These are phyloP conservation scores for Guaruba guarouba DNA, from an alignment of 2,113 vertebrate species.

Conservation along the genomic window DNA sequence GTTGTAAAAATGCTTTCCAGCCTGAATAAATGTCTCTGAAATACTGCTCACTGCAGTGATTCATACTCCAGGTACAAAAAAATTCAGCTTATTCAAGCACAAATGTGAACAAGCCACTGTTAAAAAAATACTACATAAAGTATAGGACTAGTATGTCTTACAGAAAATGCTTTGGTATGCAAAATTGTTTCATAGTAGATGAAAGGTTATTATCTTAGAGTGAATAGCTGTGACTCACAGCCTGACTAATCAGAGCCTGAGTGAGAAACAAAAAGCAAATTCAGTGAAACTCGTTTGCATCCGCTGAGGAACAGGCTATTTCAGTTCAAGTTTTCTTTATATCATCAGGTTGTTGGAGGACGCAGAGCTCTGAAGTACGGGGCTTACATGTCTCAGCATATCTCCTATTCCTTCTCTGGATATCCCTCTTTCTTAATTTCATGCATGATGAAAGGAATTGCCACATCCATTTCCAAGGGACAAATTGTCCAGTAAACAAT, in stretches of 20 bases:
- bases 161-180: not conserved
- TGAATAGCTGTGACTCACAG: not conserved
- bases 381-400: not conserved
- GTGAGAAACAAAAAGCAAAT: not conserved
- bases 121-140: not conserved
- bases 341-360: not conserved
- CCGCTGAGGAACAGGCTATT: not conserved
- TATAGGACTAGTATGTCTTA: not conserved
- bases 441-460: not conserved
- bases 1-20: not conserved
- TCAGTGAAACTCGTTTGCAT: not conserved
- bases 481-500: not conserved
- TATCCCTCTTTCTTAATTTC: not conserved
- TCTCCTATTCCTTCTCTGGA: not conserved
- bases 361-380: not conserved
- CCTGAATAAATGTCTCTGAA: not conserved
- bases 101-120: not conserved
- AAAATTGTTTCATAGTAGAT: not conserved
- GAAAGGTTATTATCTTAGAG: not conserved
- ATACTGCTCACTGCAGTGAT: not conserved
- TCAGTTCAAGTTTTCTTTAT: not conserved
- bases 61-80: not conserved
- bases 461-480: not conserved
- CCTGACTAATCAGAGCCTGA: conserved; percentile 1
- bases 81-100: not conserved